Conservation (phyloP, 2,113 vertebrate genomes). For the Mastomys coucha region DNA sequence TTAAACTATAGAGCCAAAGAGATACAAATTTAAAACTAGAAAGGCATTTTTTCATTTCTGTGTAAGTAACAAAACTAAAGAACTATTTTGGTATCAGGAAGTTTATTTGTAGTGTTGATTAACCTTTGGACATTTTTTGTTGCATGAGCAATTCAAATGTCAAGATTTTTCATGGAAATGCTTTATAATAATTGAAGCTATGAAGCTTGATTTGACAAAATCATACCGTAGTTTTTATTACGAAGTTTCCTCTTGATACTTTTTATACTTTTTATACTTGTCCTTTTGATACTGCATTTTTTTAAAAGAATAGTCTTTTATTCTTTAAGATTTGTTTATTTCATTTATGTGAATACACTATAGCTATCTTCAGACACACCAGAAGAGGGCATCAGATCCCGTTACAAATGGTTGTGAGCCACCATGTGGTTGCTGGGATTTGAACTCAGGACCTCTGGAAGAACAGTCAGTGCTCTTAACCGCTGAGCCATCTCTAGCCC, state of each 20-base stretch:
- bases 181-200: neutral
- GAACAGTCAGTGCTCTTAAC: too few relatives aligned
- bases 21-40: neutral
- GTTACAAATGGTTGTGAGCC: too few relatives aligned
- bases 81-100: neutral
- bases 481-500: too few relatives aligned
- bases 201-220: neutral
- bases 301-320: neutral
- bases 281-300: neutral
- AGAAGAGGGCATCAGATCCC: too few relatives aligned
- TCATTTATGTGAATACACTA: too few relatives aligned
- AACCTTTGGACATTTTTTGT: neutral
- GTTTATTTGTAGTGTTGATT: neutral
- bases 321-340: too few relatives aligned
- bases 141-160: neutral
- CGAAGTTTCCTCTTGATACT: neutral
- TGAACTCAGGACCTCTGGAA: too few relatives aligned
- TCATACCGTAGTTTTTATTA: neutral
- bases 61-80: neutral
- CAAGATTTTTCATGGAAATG: neutral
- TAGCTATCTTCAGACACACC: too few relatives aligned
- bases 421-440: too few relatives aligned
- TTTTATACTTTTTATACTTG: too few relatives aligned
- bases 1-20: neutral
- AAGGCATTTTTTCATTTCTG: neutral